phyloP scores from a whole-genome alignment of 2,888 invertebrate genomes.

The Laspeyria flexula region DNA sequence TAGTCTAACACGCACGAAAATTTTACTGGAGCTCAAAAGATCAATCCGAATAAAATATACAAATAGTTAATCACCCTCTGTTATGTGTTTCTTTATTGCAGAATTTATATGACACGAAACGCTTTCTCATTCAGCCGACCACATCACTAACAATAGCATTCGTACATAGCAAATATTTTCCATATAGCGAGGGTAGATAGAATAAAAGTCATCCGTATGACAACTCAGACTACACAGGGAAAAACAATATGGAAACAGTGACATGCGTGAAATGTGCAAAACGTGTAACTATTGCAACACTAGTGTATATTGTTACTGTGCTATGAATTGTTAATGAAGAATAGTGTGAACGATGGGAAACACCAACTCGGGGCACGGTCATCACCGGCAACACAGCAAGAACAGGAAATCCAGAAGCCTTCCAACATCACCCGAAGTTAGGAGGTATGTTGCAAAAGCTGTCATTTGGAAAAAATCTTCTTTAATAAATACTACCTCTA shows the following conservation, averaged over 20 bases:
- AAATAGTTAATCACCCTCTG: no score
- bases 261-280: conserved; percentile 27
- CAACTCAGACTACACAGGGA: conserved; percentile 34
- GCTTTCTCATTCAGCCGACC: conserved; percentile 6
- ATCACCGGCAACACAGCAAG: conserved; percentile 74
- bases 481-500: no score
- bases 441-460: conserved; percentile 83
- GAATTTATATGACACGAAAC: background rate
- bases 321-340: conserved; percentile 30
- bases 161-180: conserved; percentile 22
- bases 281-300: conserved; percentile 37
- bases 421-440: conserved; percentile 92
- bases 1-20: no score
- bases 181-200: conserved; percentile 25
- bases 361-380: conserved; percentile 73
- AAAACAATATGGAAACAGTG: conserved; percentile 28
- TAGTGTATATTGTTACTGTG: conserved; percentile 33
- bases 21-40: no score
- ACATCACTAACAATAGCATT: conserved; percentile 18
- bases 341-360: conserved; percentile 70
- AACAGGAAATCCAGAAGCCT: conserved; percentile 89
- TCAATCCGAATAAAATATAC: no score
- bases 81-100: no score
- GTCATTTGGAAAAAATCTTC: no score
- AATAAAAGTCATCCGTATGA: conserved; percentile 26